Percentiles rank a stretch among this genome's conserved stretches.
Conservation (phyloP, 2,888 invertebrate species). For the Aphidius colemani region DNA sequence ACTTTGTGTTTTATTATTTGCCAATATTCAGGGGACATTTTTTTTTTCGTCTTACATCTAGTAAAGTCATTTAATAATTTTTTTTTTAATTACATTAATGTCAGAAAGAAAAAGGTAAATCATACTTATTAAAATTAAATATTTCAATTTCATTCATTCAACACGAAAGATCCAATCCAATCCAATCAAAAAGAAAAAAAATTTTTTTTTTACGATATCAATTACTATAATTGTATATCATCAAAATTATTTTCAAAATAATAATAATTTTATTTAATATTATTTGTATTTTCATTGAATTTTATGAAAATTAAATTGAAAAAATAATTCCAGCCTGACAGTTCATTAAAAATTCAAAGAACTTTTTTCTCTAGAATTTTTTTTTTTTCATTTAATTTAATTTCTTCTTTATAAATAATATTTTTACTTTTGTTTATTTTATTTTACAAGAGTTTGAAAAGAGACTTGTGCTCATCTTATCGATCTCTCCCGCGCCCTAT, state of each 20-base stretch:
- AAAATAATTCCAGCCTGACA: conserved; percentile 5
- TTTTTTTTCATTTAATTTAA: conserved; percentile 12
- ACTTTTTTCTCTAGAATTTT: neutral
- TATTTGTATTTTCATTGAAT: neutral
- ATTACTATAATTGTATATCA: neutral
- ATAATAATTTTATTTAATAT: conserved; percentile 8
- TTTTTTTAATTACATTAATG: too few species aligned
- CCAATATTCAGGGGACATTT: too few species aligned
- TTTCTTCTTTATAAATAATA: conserved; percentile 2
- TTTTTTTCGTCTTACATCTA: too few species aligned
- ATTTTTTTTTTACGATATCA: too few species aligned
- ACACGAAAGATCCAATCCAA: too few species aligned
- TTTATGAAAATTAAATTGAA: neutral
- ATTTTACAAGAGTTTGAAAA: conserved; percentile 15
- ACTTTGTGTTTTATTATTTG: too few species aligned
- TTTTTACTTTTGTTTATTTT: conserved; percentile 1
- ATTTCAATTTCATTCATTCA: too few species aligned
- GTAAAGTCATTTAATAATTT: too few species aligned
- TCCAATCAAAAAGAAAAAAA: too few species aligned
- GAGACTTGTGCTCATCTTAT: conserved; percentile 35
- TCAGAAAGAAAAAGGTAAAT: too few species aligned
- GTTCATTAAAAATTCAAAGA: conserved; percentile 24
- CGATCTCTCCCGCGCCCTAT: conserved; percentile 33
- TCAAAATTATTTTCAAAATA: neutral
- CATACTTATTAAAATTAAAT: too few species aligned